Evolutionary conservation across 2,797 vertebrate genomes (phyloP), one percentile per base, ranked within the genome.

Genomic region (Synaphobranchus kaupii): DNA sequence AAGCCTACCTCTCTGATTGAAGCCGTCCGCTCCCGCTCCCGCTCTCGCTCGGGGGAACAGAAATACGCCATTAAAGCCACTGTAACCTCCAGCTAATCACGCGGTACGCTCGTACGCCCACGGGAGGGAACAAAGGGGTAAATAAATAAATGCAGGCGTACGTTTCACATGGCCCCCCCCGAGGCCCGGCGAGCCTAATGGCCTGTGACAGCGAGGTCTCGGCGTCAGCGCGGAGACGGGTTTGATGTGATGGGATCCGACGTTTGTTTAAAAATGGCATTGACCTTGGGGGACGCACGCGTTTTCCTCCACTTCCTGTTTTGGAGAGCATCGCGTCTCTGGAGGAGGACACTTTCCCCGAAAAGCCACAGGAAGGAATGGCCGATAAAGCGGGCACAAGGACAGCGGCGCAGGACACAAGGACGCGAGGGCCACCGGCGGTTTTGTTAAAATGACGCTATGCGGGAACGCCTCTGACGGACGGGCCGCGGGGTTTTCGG

Each of bases 201-300:
- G 80, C 58, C 50, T 44, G 20, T 20, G 86, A 87, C 44, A 86
- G 76, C 20, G 63, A 87, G 7, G 80, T 80, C 58, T 58, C 58
- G 0, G 34, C 25, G 28, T 66, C 60, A 15, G 60, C 13, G 15
- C 34, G 9, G 47, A 31, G n/a, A 71, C 47, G 58, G 34, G 15
- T 54, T 12, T 71, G 80, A 87, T 71, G 39, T n/a, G 58, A 87
- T 71, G 86, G 28, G 48, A 63, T 34, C 47, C 71, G 86, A 87
- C 20, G 73, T 83, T 7, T 39, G 39, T 48, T 44, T 52, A 63
- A 28, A 52, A 83, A 83, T 52, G 54, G 39, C 78, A 66, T 31
- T 44, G 60, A 87, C 47, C 86, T 48, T 25, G 81, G 73, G 39
- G 85, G 73, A 54, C 50, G 47, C 50, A 12, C 52, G 15, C 3